Percentiles rank a stretch among this genome's conserved stretches.
phyloP scores from a whole-genome alignment of 2,113 vertebrate genomes.

The Piaya cayana region DNA sequence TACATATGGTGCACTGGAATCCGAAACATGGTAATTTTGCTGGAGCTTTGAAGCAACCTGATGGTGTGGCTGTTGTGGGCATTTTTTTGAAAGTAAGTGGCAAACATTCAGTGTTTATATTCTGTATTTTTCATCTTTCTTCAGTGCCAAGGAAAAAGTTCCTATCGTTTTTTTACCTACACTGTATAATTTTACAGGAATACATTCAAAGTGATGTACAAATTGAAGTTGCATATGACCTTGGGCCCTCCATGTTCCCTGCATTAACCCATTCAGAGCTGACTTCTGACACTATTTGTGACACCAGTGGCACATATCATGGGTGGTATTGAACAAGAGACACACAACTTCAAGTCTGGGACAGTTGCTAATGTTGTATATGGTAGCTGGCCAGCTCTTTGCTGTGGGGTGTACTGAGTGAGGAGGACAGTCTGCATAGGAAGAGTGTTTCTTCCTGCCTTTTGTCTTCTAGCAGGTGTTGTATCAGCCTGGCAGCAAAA shows the following conservation, averaged over 20 bases:
- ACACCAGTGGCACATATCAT: neutral
- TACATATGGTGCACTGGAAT: conserved; percentile 98
- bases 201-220: neutral
- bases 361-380: neutral
- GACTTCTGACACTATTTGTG: neutral
- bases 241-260: neutral
- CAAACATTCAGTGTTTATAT: neutral
- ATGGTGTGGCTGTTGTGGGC: conserved; percentile 92
- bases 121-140: neutral
- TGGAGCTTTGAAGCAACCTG: conserved; percentile 81
- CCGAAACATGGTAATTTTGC: conserved; percentile 87
- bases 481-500: neutral
- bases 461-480: neutral
- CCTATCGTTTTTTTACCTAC: neutral
- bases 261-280: neutral
- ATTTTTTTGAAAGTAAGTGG: conserved; percentile 88
- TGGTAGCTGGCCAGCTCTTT: neutral
- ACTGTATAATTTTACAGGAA: neutral
- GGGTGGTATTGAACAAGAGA: neutral
- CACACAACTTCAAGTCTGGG: neutral
- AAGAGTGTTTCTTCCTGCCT: neutral
- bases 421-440: neutral
- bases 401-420: neutral
- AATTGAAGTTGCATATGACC: neutral
- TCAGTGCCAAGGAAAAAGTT: neutral